Base-by-base conservation (phyloP, 2,888 invertebrate species). In the Vesta saturnalis region DNA sequence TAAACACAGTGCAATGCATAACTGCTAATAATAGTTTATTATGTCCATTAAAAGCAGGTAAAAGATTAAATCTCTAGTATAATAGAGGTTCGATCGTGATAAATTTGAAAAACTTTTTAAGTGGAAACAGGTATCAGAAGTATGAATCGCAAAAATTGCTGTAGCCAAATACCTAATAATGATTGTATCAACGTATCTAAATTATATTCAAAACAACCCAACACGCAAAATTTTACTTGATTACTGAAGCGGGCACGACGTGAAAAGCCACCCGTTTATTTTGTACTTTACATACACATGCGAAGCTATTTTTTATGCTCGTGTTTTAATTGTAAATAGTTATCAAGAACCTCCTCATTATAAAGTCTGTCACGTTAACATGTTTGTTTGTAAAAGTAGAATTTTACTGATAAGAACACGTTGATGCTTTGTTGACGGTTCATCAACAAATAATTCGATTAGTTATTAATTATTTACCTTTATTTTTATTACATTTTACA, bases 1-100 rank as follows among this genome's bases (percentile, higher is more conserved):
- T 39, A 39, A 39, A 39, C 39, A n/a, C n/a, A n/a, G n/a, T n/a
- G 39, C 39, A 39, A 39, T 39, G n/a, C 39, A n/a, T 39, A 39
- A 39, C 39, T 12, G n/a, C 39, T 39, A 39, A 39, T 39, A 39
- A 39, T n/a, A 39, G 39, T 39, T 39, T 39, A 39, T 39, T 39
- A 39, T 39, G 39, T 39, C 8, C n/a, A 39, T n/a, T 39, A 39
- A 39, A 39, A 39, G 39, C 39, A 39, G 39, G 39, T n/a, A 39
- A 39, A 39, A 39, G 39, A 39, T 39, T 39, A 39, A 39, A 39
- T 39, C 39, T 39, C 12, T 39, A 39, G 12, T n/a, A 39, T n/a
- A 39, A 39, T 39, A 39, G 3, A n/a, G 12, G 39, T 39, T 39
- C 39, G 39, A 39, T 39, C 39, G 39, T n/a, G 39, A 39, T 39